Conservation (phyloP, 2,888 invertebrate genomes). For the Philaethria dido region DNA sequence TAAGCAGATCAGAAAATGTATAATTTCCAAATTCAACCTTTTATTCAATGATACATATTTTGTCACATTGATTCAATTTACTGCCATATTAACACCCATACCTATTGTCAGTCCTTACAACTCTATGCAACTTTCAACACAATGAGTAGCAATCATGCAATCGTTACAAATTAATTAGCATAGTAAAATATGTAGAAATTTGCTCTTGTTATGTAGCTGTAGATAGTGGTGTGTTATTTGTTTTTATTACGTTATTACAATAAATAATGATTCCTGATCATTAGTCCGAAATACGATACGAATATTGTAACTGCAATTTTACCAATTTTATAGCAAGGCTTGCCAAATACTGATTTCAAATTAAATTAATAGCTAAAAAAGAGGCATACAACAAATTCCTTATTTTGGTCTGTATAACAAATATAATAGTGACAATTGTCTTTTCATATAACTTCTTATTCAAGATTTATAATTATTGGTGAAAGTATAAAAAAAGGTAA, state of each 20-base stretch:
- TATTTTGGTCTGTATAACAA: too few relatives aligned
- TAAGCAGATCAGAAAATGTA: neutral
- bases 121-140: slow-evolving; percentile 50
- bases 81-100: slow-evolving; percentile 37
- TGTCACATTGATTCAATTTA: neutral
- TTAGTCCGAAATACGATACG: neutral
- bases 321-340: too few relatives aligned
- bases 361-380: too few relatives aligned
- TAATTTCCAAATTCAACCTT: neutral
- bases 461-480: too few relatives aligned
- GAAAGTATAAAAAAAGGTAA: too few relatives aligned
- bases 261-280: slow-evolving; percentile 3
- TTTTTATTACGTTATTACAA: neutral
- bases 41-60: neutral
- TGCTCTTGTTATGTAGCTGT: slow-evolving; percentile 34
- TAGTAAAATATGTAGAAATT: slow-evolving; percentile 49
- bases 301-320: too few relatives aligned
- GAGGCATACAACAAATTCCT: too few relatives aligned
- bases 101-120: slow-evolving; percentile 49
- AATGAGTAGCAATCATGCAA: slow-evolving; percentile 49
- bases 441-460: too few relatives aligned
- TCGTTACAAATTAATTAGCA: slow-evolving; percentile 57
- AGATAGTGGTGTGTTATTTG: neutral
- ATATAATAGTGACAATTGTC: too few relatives aligned
- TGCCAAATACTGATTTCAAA: too few relatives aligned